These are phyloP conservation scores for Emydocephalus ijimae DNA, from an alignment of 2,113 vertebrate genomes.

Conservation along the genomic window DNA sequence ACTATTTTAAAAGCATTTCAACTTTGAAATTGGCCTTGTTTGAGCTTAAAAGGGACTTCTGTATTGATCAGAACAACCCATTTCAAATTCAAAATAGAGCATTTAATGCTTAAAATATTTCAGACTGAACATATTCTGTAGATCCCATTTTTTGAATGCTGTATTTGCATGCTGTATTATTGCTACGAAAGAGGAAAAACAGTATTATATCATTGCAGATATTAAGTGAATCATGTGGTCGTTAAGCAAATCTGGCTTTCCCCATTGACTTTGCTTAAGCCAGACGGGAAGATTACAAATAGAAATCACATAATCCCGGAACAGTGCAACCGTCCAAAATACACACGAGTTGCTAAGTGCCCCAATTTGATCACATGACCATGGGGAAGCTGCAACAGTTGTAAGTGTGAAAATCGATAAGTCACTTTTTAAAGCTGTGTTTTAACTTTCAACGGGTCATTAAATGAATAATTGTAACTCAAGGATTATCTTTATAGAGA, in stretches of 20 bases:
- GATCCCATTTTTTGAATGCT: not conserved
- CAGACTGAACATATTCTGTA: not conserved
- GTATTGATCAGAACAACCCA: not conserved
- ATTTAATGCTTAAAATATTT: not conserved
- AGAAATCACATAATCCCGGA: too few species aligned
- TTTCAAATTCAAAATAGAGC: not conserved
- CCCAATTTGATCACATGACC: too few species aligned
- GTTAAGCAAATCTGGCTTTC: not conserved
- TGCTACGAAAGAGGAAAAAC: not conserved
- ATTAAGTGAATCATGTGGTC: not conserved
- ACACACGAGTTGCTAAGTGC: too few species aligned
- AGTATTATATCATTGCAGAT: not conserved
- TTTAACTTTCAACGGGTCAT: too few species aligned
- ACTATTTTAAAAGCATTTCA: not conserved
- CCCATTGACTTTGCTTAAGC: too few species aligned
- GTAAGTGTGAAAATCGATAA: too few species aligned
- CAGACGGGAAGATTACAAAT: too few species aligned
- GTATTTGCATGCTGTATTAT: not conserved
- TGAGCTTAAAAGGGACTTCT: not conserved
- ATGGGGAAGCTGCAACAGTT: too few species aligned
- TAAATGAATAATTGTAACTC: not conserved
- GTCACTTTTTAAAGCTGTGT: too few species aligned
- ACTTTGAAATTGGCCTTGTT: not conserved
- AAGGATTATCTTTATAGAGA: not conserved
- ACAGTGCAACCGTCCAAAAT: too few species aligned